Base-by-base conservation (phyloP, 2,888 invertebrate species). In the Drosophila cracens region DNA sequence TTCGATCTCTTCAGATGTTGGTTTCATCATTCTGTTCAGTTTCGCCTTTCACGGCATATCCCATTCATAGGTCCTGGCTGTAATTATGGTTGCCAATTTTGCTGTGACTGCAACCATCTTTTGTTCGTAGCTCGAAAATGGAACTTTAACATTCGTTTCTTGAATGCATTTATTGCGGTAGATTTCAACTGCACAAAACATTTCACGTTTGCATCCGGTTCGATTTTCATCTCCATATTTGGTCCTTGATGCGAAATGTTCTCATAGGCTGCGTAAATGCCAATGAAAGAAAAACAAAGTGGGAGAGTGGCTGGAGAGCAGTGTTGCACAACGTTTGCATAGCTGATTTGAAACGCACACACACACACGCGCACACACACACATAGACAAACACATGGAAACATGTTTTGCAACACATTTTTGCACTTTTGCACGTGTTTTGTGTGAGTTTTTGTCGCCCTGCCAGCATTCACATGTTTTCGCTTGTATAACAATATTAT, bases 261-360 rank as follows among this genome's bases (percentile, higher is more conserved):
- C 16, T 16, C 16, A 8, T 8, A 25, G 46, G 2, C 16, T 46
- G 46, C 46, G 16, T 4, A 16, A 46, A 46, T 46, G 8, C 25
- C 46, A 46, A 46, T 25, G 25, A 25, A 46, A 16, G 8, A 46
- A 7, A 25, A 25, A 46, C 16, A 25, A 25, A 8, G 4, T 46
- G 46, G 16, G 8, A 46, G 21, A 46, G 25, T 25, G 16, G 57
- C 16, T 43, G 40, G n/a, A n/a, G 29, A 36, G 27, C 27, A 40
- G 68, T 67, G 68, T 66, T 68, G 56, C 49, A 67, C 54, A 67
- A 68, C 49, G 38, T 2, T n/a, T 27, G n/a, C 46, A 29, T 25
- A 51, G 25, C 46, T 46, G 46, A 46, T 46, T 46, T 46, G 16
- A 25, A 16, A 25, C 8, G 16, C 16, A 52, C 13, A 6, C 18